A percentile compares a stretch with the other conserved stretches of the same genome.
phyloP scores from a whole-genome alignment of 2,888 invertebrate species.

The Sepiola atlantica region DNA sequence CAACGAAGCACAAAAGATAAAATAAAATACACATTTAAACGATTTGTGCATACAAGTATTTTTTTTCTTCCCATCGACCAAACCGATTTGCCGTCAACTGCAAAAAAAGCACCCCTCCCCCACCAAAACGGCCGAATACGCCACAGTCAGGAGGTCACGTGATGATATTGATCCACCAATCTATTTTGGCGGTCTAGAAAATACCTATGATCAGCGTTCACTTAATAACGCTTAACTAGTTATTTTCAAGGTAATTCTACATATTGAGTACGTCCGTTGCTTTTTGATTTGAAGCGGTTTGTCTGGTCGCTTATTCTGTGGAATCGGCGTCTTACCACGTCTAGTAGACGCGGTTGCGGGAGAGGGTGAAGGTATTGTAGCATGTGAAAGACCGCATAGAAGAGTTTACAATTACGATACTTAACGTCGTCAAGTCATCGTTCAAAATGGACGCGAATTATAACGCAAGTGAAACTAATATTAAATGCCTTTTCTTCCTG shows the following conservation, averaged over 20 bases:
- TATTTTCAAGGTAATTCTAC: slow-evolving; percentile 32
- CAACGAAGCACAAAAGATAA: background rate
- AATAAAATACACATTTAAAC: background rate
- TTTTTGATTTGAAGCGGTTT: background rate
- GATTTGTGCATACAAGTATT: background rate
- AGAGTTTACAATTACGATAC: background rate
- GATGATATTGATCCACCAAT: slow-evolving; percentile 4
- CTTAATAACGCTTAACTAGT: slow-evolving; percentile 21
- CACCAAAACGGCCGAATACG: background rate
- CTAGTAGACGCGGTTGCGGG: background rate
- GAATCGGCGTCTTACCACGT: background rate
- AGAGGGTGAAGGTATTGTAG: background rate
- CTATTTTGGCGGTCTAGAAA: background rate
- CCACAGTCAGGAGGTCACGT: background rate
- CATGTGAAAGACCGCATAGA: background rate
- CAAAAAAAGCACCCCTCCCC: background rate
- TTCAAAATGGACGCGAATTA: background rate
- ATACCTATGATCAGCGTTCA: slow-evolving; percentile 20
- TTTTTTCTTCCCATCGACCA: background rate
- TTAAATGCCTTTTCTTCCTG: too few species aligned
- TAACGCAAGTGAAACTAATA: background rate
- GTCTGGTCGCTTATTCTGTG: background rate
- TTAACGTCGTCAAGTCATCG: background rate
- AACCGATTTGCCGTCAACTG: background rate
- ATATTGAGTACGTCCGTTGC: background rate